Conservation (phyloP, 2,797 vertebrate species). For the Smutsia temminckii region DNA sequence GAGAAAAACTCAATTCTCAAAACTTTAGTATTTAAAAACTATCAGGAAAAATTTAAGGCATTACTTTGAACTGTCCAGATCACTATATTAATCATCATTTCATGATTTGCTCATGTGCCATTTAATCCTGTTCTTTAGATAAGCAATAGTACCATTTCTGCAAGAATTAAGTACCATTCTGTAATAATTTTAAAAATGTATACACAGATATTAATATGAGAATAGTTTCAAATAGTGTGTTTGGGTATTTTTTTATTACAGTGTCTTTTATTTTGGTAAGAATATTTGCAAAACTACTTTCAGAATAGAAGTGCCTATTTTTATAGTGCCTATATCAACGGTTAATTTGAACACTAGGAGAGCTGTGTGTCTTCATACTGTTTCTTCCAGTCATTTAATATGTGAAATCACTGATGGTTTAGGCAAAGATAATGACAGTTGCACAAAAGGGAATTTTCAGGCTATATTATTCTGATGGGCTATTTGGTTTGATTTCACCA, state of each 20-base stretch:
- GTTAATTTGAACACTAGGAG: slow-evolving; percentile 37
- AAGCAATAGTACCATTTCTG: not conserved
- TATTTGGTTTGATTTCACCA: slow-evolving; percentile 41
- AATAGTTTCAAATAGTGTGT: not conserved
- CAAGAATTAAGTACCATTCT: not conserved
- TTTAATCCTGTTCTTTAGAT: not conserved
- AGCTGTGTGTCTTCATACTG: not conserved
- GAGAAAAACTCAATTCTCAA: slow-evolving; percentile 28
- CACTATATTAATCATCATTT: not conserved
- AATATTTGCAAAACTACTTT: slow-evolving; percentile 26
- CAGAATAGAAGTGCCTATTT: not conserved
- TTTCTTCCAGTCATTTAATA: slow-evolving; percentile 10
- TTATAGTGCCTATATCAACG: not conserved
- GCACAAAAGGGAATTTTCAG: not conserved
- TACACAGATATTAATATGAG: not conserved
- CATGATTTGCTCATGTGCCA: not conserved
- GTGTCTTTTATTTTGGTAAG: not conserved
- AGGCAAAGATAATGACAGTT: slow-evolving; percentile 4
- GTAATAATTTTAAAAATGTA: not conserved
- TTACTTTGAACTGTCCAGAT: slow-evolving; percentile 28
- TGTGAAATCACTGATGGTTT: not conserved
- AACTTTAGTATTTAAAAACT: not conserved
- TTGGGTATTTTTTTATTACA: not conserved
- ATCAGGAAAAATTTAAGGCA: not conserved
- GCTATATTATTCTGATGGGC: not conserved